Conservation (phyloP, 30 jellyfish, hydroid and myxozoan species). For the Aurelia sp. region DNA sequence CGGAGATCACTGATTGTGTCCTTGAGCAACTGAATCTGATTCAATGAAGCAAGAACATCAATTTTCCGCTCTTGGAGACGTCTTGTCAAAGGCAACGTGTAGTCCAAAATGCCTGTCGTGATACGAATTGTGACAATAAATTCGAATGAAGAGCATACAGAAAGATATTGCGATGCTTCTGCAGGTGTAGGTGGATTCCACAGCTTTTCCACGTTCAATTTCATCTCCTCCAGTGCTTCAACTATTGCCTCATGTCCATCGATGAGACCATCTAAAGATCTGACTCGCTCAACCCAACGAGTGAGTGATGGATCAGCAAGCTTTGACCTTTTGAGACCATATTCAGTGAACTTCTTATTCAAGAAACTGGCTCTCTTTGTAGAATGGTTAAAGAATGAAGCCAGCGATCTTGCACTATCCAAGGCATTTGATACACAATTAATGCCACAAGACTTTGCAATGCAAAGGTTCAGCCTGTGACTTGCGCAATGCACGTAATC, state of each 20-base stretch:
- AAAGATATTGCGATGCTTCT: slow-evolving; percentile 18
- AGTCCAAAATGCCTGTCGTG: slow-evolving; percentile 11
- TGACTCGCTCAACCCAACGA: slow-evolving; percentile 52
- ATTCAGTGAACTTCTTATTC: neutral
- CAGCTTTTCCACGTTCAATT: slow-evolving; percentile 4
- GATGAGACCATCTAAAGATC: slow-evolving; percentile 39
- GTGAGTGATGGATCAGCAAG: slow-evolving; percentile 40
- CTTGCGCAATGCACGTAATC: slow-evolving; percentile 61
- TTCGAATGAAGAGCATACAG: slow-evolving; percentile 20
- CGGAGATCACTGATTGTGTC: neutral
- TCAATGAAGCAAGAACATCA: neutral
- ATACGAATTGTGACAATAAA: neutral
- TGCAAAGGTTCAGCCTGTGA: slow-evolving; percentile 49
- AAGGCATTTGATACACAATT: slow-evolving; percentile 1
- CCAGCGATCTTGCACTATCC: slow-evolving; percentile 9
- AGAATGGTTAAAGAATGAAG: slow-evolving; percentile 32
- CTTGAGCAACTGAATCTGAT: slow-evolving; percentile 13
- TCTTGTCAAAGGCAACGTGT: slow-evolving; percentile 27
- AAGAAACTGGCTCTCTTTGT: slow-evolving; percentile 20
- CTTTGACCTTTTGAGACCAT: slow-evolving; percentile 20
- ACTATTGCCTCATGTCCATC: slow-evolving; percentile 40
- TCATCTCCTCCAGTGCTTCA: slow-evolving; percentile 52
- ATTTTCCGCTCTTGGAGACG: slow-evolving; percentile 27
- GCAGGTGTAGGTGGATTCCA: slow-evolving; percentile 21
- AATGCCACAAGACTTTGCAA: slow-evolving; percentile 33